A percentile compares a stretch with the other conserved stretches of the same genome.
These are phyloP conservation scores for Bruchidius siliquastri DNA, from an alignment of 2,888 invertebrate species.

Conservation along the genomic window DNA sequence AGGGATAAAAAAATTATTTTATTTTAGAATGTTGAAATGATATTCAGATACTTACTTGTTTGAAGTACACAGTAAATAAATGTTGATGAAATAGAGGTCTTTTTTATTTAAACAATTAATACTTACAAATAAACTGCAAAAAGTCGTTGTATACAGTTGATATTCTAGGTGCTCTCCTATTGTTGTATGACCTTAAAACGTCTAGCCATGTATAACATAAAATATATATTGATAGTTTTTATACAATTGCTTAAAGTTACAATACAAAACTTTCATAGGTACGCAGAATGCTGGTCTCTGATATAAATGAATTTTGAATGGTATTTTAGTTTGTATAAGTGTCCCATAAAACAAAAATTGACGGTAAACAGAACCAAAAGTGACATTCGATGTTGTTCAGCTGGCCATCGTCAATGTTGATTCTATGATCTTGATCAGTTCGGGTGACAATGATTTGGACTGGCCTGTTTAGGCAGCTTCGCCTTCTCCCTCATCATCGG, in stretches of 20 bases:
- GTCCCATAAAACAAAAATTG: background rate
- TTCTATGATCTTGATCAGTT: background rate
- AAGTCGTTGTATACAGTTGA: background rate
- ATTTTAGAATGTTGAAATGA: too few species aligned
- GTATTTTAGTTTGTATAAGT: background rate
- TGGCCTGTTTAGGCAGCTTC: slow-evolving; percentile 44
- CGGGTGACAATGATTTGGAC: background rate
- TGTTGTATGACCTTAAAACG: background rate
- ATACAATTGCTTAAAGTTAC: background rate
- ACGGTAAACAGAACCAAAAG: background rate
- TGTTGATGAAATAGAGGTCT: background rate
- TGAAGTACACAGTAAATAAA: background rate
- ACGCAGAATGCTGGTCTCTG: background rate
- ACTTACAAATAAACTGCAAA: background rate
- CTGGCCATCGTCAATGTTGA: background rate
- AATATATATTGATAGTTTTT: background rate
- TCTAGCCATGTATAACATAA: background rate
- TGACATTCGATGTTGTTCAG: background rate
- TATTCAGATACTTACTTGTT: too few species aligned
- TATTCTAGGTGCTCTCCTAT: background rate
- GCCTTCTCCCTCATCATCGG: slow-evolving; percentile 74
- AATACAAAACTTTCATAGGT: background rate
- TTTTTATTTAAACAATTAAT: background rate
- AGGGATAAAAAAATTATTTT: too few species aligned
- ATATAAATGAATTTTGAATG: too few species aligned